phyloP scores from a whole-genome alignment of 2,797 vertebrate genomes.

The Phoeniculus purpureus region DNA sequence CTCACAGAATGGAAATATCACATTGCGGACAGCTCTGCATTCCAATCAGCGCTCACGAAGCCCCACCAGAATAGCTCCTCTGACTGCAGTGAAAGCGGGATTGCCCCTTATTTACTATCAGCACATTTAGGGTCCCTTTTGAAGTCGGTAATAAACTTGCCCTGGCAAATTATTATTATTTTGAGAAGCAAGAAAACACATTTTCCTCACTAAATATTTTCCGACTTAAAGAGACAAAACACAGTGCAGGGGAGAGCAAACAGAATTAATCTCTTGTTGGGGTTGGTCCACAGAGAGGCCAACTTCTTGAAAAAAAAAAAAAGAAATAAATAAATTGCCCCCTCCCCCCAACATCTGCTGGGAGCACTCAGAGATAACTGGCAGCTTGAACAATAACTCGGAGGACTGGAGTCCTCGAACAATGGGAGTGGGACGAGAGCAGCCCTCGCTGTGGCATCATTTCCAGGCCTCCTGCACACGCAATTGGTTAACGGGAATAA shows the following conservation, averaged over 20 bases:
- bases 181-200: constrained; percentile 5
- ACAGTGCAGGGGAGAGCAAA: not conserved
- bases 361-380: constrained; percentile 61
- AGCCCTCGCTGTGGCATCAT: constrained; percentile 46
- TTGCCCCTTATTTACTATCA: constrained; percentile 25
- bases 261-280: not conserved
- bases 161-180: constrained; percentile 39
- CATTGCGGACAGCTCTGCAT: not conserved
- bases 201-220: constrained; percentile 23
- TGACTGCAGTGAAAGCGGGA: not conserved
- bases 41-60: not conserved
- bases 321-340: not conserved
- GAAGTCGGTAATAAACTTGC: constrained; percentile 20
- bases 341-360: constrained; percentile 67
- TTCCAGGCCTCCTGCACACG: constrained; percentile 68
- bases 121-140: constrained; percentile 45
- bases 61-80: not conserved
- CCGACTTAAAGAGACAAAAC: constrained; percentile 6
- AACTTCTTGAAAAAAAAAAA: constrained; percentile 42
- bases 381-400: constrained; percentile 61
- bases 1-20: not conserved
- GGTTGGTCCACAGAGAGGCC: not conserved
- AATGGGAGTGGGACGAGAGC: constrained; percentile 63
- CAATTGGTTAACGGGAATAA: constrained; percentile 46
- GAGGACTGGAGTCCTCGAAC: constrained; percentile 43